A percentile compares a stretch with the other conserved stretches of the same genome.
These are phyloP conservation scores for Oceanodroma tethys DNA, from an alignment of 2,113 vertebrate genomes.

Conservation along the genomic window DNA sequence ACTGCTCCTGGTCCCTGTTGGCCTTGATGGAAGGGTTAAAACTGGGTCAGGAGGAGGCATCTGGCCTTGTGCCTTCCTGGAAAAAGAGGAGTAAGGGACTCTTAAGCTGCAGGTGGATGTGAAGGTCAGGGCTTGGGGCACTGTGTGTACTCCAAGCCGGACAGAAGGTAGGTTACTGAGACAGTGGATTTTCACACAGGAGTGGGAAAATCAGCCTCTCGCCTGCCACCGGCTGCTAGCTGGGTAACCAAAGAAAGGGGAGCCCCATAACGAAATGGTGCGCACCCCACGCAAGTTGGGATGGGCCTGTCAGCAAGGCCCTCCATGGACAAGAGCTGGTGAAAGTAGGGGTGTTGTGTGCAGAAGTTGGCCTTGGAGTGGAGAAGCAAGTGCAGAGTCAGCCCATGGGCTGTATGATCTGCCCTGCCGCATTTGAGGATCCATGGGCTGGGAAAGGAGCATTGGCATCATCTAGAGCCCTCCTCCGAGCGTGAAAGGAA, in stretches of 20 bases:
- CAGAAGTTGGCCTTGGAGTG: not conserved
- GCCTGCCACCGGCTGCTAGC: not conserved
- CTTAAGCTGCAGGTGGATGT: not conserved
- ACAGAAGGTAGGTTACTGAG: not conserved
- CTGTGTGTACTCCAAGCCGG: not conserved
- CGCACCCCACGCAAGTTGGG: fast-evolving
- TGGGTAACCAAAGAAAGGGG: not conserved
- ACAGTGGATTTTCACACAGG: not conserved
- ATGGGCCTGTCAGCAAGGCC: not conserved
- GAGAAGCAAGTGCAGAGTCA: not conserved
- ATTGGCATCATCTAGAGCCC: conserved; percentile 7
- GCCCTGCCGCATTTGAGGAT: not conserved
- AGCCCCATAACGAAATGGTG: not conserved
- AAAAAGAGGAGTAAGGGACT: not conserved
- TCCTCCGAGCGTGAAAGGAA: not conserved
- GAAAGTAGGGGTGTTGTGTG: not conserved
- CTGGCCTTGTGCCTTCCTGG: not conserved
- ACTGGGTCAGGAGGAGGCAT: not conserved
- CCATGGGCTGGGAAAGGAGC: not conserved
- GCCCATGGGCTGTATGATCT: not conserved
- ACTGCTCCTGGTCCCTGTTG: not conserved
- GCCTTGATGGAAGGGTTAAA: not conserved
- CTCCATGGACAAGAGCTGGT: not conserved
- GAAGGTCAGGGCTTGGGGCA: not conserved
- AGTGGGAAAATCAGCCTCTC: not conserved